Conservation (phyloP, 2,113 vertebrate genomes). For the Anolis sagrei region DNA sequence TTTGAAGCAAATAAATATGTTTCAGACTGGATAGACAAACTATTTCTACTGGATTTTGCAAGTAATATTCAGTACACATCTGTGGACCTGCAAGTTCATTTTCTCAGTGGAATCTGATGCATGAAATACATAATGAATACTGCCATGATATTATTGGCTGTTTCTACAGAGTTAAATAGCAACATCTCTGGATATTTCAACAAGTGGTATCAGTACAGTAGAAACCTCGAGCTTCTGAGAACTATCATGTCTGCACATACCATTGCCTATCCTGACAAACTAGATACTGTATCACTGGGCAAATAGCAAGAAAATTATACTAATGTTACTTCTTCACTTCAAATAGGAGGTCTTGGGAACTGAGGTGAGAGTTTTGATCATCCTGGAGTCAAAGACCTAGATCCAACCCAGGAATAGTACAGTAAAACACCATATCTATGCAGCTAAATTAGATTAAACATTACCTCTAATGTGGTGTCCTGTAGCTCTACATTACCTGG, state of each 20-base stretch:
- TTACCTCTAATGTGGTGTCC: too few species aligned
- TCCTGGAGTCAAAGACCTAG: not conserved
- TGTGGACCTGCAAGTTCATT: not conserved
- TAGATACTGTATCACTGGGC: not conserved
- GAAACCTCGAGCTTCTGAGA: not conserved
- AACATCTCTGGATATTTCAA: not conserved
- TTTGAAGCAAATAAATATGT: not conserved
- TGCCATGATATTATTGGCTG: too few species aligned
- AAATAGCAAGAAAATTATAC: not conserved
- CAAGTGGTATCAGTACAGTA: not conserved
- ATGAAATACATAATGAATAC: conserved; percentile 10
- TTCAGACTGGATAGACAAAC: not conserved
- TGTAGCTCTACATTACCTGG: too few species aligned
- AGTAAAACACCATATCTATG: too few species aligned
- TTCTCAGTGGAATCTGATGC: not conserved
- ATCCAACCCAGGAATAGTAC: too few species aligned
- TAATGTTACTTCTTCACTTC: not conserved
- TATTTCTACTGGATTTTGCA: not conserved
- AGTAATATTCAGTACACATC: not conserved
- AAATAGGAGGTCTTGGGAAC: not conserved
- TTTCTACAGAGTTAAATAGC: too few species aligned
- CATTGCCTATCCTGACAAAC: not conserved
- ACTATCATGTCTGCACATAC: not conserved
- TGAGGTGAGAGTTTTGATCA: not conserved
- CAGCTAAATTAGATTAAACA: too few species aligned